Base-by-base conservation (phyloP, 30 jellyfish, hydroid and myxozoan genomes). In the Aurelia aurita region DNA sequence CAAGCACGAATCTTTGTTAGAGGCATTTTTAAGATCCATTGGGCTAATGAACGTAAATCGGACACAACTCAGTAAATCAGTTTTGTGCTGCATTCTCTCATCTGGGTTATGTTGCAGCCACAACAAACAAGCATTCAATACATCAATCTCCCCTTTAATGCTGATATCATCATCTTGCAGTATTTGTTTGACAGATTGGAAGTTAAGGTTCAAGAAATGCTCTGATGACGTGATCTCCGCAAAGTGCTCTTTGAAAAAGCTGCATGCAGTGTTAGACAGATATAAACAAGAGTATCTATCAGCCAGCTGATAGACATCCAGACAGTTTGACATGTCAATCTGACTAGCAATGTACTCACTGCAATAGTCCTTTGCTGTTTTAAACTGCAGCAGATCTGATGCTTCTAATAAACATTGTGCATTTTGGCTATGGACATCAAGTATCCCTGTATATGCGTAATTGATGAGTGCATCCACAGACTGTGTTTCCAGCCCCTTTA, bases 371-470 rank as follows among this genome's bases (percentile, higher is more conserved):
- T 60, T 80, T 11, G 86, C 98, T 12, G 86, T 35, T 6, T 71
- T 67, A 62, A 92, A 92, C 72, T 92, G 97, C 57, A 92, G 72
- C 20, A 92, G 86, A 83, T 92, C 98, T 20, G 98, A 92, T 23
- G 98, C 91, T 73, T 87, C 92, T 23, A 86, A 57, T 71, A 87
- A 49, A 32, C 74, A 58, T 55, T 92, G 98, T 10, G 76, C 98
- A 73, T 87, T 92, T 34, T 46, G 77, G 34, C 75, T 86, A 31
- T 70, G 39, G 32, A 92, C 34, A 19, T 75, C 35, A 5, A 92
- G 20, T 6, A 59, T 22, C 5, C 98, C 98, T 15, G 98, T 78
- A 67, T 92, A 92, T 51, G 97, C 88, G 55, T 86, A 92, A 23
- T 70, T 64, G 18, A 92, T 77, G 45, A 92, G 76, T 15, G 58